Evolutionary conservation across 2,797 vertebrate species (phyloP).

Genomic region (Orestias chungarensis): DNA sequence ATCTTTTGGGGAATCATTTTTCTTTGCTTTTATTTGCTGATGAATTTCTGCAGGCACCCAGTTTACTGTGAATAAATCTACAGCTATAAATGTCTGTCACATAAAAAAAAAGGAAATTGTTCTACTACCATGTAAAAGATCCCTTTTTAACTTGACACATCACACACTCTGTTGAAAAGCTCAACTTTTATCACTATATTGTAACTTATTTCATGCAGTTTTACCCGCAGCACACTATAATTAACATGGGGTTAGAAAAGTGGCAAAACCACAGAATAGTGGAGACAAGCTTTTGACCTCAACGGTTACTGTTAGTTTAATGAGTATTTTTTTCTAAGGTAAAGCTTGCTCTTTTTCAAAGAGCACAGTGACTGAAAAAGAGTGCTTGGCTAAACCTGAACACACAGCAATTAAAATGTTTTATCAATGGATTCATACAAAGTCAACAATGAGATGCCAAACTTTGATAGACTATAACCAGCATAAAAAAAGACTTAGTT

Average conservation of each 20-base stretch:
- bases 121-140: background rate
- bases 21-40: constrained; percentile 55
- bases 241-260: background rate
- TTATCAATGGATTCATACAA: background rate
- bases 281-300: background rate
- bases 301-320: background rate
- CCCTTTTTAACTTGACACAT: background rate
- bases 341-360: background rate
- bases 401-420: background rate
- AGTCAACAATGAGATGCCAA: background rate
- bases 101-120: too few relatives aligned
- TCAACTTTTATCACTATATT: background rate
- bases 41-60: constrained; percentile 1
- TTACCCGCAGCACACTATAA: background rate
- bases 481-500: background rate
- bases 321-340: background rate
- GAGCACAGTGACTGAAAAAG: background rate
- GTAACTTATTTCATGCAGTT: background rate
- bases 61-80: background rate
- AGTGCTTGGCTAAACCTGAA: background rate
- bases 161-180: background rate
- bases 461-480: background rate
- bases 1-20: constrained; percentile 43
- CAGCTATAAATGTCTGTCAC: background rate
- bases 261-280: background rate